A percentile compares a stretch with the other conserved stretches of the same genome.
These are phyloP conservation scores for Ovibos moschatus DNA, from an alignment of 2,113 vertebrate genomes.

Conservation along the genomic window DNA sequence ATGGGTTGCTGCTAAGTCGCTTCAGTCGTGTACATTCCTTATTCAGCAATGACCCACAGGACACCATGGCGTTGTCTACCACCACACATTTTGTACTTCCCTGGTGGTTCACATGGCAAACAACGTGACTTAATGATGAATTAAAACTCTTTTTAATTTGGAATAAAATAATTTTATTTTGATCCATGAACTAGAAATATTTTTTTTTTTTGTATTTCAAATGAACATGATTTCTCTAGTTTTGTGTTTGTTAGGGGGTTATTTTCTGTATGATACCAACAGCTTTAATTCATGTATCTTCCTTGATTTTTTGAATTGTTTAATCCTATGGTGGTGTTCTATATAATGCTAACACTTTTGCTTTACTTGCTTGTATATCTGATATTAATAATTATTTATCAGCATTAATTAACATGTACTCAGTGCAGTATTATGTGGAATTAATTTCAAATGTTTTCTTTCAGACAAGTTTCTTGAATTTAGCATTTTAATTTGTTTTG, in stretches of 20 bases:
- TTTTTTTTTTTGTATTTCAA: neutral
- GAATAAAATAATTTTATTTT: neutral
- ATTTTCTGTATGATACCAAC: neutral
- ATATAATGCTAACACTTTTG: neutral
- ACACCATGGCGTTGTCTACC: rapidly evolving
- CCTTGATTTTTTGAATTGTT: neutral
- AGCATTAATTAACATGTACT: neutral
- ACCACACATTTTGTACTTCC: neutral
- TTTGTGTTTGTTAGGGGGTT: neutral
- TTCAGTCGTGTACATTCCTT: neutral
- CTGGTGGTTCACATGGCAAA: neutral
- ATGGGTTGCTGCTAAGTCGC: neutral
- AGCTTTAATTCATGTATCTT: neutral
- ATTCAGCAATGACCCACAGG: neutral
- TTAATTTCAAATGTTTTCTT: neutral
- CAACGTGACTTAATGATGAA: neutral
- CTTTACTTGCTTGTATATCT: neutral
- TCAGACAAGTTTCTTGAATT: neutral
- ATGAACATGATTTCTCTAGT: neutral
- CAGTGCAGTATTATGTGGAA: neutral
- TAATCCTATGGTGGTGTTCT: neutral
- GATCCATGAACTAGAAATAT: neutral
- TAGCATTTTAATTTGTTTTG: neutral
- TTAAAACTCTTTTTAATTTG: neutral
- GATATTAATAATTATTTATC: neutral